Conservation (phyloP, 2,113 vertebrate genomes). For the Bubalus kerabau region DNA sequence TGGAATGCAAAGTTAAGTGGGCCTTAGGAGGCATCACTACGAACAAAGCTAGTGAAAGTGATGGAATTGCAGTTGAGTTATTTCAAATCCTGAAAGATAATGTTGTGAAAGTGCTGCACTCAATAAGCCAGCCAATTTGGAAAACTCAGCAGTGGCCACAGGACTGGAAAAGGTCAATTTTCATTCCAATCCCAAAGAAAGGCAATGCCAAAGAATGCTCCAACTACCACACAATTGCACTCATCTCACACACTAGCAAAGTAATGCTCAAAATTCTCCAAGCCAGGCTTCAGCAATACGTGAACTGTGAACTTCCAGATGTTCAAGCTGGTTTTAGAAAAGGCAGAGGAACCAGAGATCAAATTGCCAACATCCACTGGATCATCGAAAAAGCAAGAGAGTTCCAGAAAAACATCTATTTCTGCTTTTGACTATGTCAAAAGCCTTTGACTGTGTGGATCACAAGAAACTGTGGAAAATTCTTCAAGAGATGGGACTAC, state of each 20-base stretch:
- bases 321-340: background rate
- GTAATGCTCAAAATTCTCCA: background rate
- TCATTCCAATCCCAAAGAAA: background rate
- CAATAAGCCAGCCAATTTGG: background rate
- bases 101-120: no score
- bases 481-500: no score
- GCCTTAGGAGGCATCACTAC: no score
- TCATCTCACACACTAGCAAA: background rate
- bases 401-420: background rate
- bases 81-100: no score
- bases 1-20: background rate
- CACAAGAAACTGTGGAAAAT: no score
- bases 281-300: background rate
- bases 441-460: background rate
- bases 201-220: background rate
- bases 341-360: background rate
- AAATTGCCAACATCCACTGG: background rate
- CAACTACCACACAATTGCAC: background rate
- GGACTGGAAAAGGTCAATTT: background rate
- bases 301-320: background rate
- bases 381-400: background rate
- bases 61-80: no score
- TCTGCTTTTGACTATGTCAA: background rate
- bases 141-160: background rate
- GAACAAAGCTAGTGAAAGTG: no score